Conservation (phyloP, 2,113 vertebrate species). For the Ochotona princeps region DNA sequence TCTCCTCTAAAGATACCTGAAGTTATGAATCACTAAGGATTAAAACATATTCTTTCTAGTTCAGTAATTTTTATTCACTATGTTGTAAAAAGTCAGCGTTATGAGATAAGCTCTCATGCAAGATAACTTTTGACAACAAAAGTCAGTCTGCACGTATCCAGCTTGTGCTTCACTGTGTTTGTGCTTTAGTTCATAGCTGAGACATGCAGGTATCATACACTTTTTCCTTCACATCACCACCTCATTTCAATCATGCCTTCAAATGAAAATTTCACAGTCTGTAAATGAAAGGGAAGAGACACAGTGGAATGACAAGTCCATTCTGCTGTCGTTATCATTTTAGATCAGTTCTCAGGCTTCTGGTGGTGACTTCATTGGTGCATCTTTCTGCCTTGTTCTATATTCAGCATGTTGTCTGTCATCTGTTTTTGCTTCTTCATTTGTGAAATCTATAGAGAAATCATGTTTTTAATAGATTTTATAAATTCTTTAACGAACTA, state of each 20-base stretch:
- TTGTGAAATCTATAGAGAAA: neutral
- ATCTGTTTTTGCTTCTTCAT: neutral
- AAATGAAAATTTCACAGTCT: slow-evolving; percentile 53
- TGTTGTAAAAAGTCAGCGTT: slow-evolving; percentile 52
- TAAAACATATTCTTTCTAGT: slow-evolving; percentile 63
- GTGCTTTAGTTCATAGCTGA: slow-evolving; percentile 35
- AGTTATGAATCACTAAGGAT: slow-evolving; percentile 64
- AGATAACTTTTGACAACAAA: slow-evolving; percentile 36
- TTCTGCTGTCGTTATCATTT: neutral
- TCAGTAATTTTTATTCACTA: slow-evolving; percentile 62
- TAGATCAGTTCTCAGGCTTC: slow-evolving; percentile 26
- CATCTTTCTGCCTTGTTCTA: neutral
- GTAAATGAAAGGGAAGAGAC: slow-evolving; percentile 43
- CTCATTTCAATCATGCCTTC: slow-evolving; percentile 40
- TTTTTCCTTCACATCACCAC: slow-evolving; percentile 38
- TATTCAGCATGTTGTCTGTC: neutral
- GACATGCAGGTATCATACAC: neutral
- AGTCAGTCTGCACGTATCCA: slow-evolving; percentile 20
- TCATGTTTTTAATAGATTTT: slow-evolving; percentile 16
- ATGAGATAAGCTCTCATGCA: slow-evolving; percentile 51
- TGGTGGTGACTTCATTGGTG: neutral
- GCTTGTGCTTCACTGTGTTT: neutral
- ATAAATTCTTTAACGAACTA: neutral
- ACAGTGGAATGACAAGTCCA: neutral
- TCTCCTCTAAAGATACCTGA: slow-evolving; percentile 66